Evolutionary conservation across 2,113 vertebrate species (phyloP).

Genomic region (Melospiza melodia): DNA sequence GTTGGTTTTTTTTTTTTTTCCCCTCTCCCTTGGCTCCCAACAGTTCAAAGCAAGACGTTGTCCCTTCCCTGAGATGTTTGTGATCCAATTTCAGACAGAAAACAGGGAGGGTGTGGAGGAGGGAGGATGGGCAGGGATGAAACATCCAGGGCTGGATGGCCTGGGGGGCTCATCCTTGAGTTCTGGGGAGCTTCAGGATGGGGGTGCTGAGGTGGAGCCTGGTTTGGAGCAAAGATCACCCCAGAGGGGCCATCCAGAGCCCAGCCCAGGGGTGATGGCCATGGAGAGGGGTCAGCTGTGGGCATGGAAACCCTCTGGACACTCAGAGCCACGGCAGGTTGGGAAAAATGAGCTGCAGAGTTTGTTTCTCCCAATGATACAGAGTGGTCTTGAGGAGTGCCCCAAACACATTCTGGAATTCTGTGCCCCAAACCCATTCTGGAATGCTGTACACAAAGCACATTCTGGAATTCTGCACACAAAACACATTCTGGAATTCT

Average conservation of each 20-base stretch:
- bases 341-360: background rate
- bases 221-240: background rate
- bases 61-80: slow-evolving; percentile 43
- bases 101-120: background rate
- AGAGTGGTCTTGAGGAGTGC: rapidly evolving
- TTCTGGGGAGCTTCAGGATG: background rate
- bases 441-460: no score
- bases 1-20: no score
- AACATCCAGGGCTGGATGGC: background rate
- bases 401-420: no score
- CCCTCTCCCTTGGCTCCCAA: background rate
- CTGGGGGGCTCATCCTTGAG: background rate
- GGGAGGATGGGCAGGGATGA: background rate
- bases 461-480: no score
- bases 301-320: background rate
- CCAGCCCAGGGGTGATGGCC: background rate
- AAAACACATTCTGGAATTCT: no score
- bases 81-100: slow-evolving; percentile 18
- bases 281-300: rapidly evolving
- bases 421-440: no score
- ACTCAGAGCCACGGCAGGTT: rapidly evolving
- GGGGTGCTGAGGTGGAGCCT: background rate
- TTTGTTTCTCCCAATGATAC: rapidly evolving
- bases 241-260: background rate
- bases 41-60: slow-evolving; percentile 42